Evolutionary conservation across 64 coral and sea anemone species (phyloP), one percentile per base, ranked within the genome.

Genomic region (Stichodactyla mertensii): DNA sequence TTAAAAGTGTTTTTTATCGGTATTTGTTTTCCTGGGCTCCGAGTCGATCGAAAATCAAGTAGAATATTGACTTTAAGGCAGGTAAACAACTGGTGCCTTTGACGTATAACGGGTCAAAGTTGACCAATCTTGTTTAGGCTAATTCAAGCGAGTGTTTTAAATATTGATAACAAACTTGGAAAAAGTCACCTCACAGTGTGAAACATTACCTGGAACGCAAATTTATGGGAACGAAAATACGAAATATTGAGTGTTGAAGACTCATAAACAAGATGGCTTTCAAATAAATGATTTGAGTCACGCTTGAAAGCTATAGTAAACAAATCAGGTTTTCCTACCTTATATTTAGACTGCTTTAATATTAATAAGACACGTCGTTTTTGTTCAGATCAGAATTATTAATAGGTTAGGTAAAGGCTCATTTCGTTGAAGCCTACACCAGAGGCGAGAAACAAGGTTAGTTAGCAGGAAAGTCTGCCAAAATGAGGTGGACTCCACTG

Each of bases 351-450:
- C 69, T 28, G 9, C 24, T 74, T 26, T 74, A 74, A 74, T 88
- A 91, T 97, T 97, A 89, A 97, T 97, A 89, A 79, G 95, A 86
- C 95, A 93, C 95, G 89, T 97, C 84, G 74, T 88, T 71, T 79
- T 12, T 64, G 88, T 97, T 67, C 36, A 97, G 88, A 91, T 93
- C 93, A 97, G 92, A 97, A 97, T 97, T 88, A 86, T 55, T 93
- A 97, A 97, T 97, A 77, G 86, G 61, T 97, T 82, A 93, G 80
- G 89, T 93, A 93, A 97, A 77, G 52, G 14, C 22, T 77, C 31
- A 66, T 53, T 55, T 55, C 36, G 18, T 20, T 81, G n/a, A 55
- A 52, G 53, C 78, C 53, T 55, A 55, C n/a, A 81, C 19, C 78
- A 81, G 31, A 53, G 78, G 78, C 16, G 51, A 81, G 78, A 81